These are phyloP conservation scores for Brachirus orientalis DNA, from an alignment of 2,113 vertebrate genomes.

Conservation along the genomic window DNA sequence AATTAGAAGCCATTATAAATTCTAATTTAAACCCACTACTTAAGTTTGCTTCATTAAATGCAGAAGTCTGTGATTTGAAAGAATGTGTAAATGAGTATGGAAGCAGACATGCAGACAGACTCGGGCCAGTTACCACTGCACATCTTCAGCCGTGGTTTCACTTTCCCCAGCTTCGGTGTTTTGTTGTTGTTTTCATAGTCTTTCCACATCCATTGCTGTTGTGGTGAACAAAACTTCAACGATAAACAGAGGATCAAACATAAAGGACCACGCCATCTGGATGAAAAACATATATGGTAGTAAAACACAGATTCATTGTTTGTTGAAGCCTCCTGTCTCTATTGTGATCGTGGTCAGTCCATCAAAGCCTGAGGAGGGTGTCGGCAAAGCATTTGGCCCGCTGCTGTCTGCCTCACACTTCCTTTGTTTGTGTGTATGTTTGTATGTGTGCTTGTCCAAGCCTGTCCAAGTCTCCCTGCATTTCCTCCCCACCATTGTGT, in stretches of 20 bases:
- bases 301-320: slow-evolving; percentile 52
- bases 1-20: not conserved
- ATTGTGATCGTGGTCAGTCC: slow-evolving; percentile 69
- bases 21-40: no score
- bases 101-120: slow-evolving; percentile 1
- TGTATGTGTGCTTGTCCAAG: slow-evolving; percentile 60
- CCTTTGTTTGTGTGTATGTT: slow-evolving; percentile 75
- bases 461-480: slow-evolving; percentile 61
- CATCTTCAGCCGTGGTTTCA: not conserved
- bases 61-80: no score
- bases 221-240: not conserved
- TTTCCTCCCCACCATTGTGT: slow-evolving; percentile 73
- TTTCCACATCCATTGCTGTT: not conserved
- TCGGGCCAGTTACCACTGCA: slow-evolving; percentile 13
- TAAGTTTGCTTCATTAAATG: no score
- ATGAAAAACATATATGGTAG: slow-evolving; percentile 31
- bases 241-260: slow-evolving; percentile 1
- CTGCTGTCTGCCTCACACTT: slow-evolving; percentile 72
- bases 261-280: slow-evolving; percentile 14
- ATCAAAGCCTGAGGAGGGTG: slow-evolving; percentile 73
- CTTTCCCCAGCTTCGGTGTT: slow-evolving; percentile 5
- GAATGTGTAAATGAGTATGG: not conserved
- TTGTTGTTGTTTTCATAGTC: not conserved
- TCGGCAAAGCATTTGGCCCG: slow-evolving; percentile 62
- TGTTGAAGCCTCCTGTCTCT: slow-evolving; percentile 56